Base-by-base conservation (phyloP, 1,140 invertebrate species). In the Nymphalis io region DNA sequence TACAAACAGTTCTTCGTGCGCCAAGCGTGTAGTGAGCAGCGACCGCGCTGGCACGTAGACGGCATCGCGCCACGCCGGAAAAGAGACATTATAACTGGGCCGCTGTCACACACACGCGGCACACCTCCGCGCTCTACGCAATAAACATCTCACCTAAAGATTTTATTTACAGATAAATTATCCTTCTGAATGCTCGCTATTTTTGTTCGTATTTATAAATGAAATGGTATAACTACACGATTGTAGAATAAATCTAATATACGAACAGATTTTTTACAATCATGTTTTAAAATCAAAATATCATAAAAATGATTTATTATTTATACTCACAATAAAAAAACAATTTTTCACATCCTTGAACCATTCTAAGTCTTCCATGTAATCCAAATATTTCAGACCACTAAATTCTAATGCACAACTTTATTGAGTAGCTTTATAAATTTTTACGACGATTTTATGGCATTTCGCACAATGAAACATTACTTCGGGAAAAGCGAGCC, bases 21-120 rank as follows among this genome's bases (percentile, higher is more conserved):
- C 21, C 60, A 65, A 55, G 67, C 62, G 64, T 58, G 71, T 67
- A 74, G 63, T 60, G 62, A 46, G 51, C 60, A 44, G 74, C 70
- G 74, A 79, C 78, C 78, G 81, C 71, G 59, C 63, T 75, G 81
- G 82, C 81, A 76, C 80, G 79, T 75, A 83, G 77, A 79, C 75
- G 70, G 75, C 72, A 76, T 62, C 58, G 68, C 72, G 62, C 75
- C 72, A 74, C 72, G 75, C 46, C 62, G 68, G 66, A 67, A 79
- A 70, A 70, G 72, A 68, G 72, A 65, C 67, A 71, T 68, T 74
- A 69, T 74, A 80, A 78, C 76, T 81, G 78, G 70, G 79, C 60
- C 64, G 44, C 39, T 70, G 64, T 68, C 60, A 66, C 72, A 78
- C 71, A 68, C 68, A 74, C 71, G 64, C 71, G 57, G 65, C 60